Percentiles rank a stretch among this genome's conserved stretches.
These are phyloP conservation scores for Paracentrotus lividus DNA, from an alignment of 53 echinoderm and acorn worm species.

Conservation along the genomic window DNA sequence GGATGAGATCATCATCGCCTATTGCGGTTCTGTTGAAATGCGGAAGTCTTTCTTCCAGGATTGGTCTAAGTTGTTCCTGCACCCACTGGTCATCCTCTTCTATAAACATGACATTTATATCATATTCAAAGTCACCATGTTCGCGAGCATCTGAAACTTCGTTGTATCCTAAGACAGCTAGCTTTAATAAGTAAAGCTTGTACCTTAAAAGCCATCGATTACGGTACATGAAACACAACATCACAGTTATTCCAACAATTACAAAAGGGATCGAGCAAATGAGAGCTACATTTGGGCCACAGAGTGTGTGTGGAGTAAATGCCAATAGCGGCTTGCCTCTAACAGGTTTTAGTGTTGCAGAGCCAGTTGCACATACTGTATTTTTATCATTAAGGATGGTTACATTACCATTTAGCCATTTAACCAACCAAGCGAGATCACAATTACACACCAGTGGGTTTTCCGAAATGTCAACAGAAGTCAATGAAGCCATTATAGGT, in stretches of 20 bases:
- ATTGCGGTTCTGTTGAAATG: neutral
- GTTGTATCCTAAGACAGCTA: neutral
- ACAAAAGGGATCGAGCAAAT: neutral
- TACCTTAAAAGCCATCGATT: neutral
- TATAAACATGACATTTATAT: neutral
- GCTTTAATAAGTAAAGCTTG: neutral
- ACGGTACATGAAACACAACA: neutral
- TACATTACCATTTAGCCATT: neutral
- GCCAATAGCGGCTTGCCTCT: neutral
- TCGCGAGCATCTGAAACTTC: neutral
- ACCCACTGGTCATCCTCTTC: conserved; percentile 1
- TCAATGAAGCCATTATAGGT: neutral
- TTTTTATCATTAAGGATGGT: neutral
- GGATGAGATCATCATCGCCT: neutral
- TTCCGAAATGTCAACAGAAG: neutral
- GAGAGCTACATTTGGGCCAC: neutral
- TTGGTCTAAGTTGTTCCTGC: neutral
- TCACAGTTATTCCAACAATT: neutral
- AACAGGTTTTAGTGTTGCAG: neutral
- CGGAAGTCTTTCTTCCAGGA: neutral
- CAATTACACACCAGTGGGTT: neutral
- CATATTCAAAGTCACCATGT: conserved; percentile 10
- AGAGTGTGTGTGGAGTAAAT: neutral
- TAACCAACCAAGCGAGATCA: neutral
- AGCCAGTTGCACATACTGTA: neutral